These are phyloP conservation scores for Dioctria linearis DNA, from an alignment of 2,888 invertebrate species.

Conservation along the genomic window DNA sequence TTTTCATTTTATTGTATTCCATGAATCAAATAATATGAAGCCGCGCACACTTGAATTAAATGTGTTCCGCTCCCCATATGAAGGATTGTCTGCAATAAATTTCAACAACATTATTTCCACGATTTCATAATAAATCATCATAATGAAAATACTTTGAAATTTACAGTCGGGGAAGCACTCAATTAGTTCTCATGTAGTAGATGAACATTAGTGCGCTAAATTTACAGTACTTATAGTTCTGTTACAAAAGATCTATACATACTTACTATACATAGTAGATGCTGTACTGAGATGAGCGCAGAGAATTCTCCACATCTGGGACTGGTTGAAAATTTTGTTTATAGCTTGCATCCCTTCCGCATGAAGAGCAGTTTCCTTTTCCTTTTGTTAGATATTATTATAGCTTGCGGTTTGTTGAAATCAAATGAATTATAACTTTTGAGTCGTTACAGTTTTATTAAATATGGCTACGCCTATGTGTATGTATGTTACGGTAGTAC, in stretches of 20 bases:
- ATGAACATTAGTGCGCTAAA: slow-evolving; percentile 12
- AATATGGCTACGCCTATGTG: too few relatives aligned
- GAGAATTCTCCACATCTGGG: background rate
- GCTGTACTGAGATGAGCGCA: background rate
- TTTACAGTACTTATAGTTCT: background rate
- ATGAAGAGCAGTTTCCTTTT: background rate
- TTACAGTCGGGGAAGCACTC: slow-evolving; percentile 21
- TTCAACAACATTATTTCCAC: slow-evolving; percentile 4
- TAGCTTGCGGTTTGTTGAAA: background rate
- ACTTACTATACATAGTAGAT: too few relatives aligned
- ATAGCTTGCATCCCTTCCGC: slow-evolving; percentile 1
- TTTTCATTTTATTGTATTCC: background rate
- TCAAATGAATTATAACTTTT: background rate
- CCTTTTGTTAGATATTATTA: background rate
- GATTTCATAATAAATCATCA: slow-evolving; percentile 22
- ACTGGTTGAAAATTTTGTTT: background rate
- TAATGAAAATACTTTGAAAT: slow-evolving; percentile 33
- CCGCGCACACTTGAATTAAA: slow-evolving; percentile 12
- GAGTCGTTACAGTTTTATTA: background rate
- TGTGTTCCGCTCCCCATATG: slow-evolving; percentile 13
- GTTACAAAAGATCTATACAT: background rate
- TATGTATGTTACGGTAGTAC: too few relatives aligned
- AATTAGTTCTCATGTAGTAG: slow-evolving; percentile 14
- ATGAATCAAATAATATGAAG: background rate
- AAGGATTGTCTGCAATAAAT: slow-evolving; percentile 33